These are phyloP conservation scores for Resseliella maxima DNA, from an alignment of 2,888 invertebrate genomes.

Conservation along the genomic window DNA sequence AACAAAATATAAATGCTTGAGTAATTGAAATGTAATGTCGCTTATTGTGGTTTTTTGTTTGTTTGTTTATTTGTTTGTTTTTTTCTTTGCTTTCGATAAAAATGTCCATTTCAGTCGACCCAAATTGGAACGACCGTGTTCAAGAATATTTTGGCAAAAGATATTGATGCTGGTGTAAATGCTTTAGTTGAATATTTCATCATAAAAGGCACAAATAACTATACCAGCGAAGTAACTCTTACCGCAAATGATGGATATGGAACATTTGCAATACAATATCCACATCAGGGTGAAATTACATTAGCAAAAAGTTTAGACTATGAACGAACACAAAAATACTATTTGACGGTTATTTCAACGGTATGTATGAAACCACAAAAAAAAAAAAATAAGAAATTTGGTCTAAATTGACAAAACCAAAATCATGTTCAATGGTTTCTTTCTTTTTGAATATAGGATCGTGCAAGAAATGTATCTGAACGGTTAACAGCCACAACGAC, in stretches of 20 bases:
- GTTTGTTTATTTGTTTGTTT: constrained; percentile 59
- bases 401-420: too few relatives aligned
- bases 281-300: constrained; percentile 89
- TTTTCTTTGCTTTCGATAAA: constrained; percentile 63
- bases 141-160: constrained; percentile 81
- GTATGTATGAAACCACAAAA: constrained; percentile 71
- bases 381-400: too few relatives aligned
- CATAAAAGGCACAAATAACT: constrained; percentile 72
- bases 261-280: constrained; percentile 85
- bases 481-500: constrained; percentile 86
- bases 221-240: constrained; percentile 71
- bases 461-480: constrained; percentile 81
- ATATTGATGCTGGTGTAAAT: constrained; percentile 89
- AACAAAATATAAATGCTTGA: not conserved
- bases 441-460: constrained; percentile 73
- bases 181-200: constrained; percentile 89
- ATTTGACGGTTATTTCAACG: constrained; percentile 88
- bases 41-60: constrained; percentile 57
- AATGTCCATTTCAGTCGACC: constrained; percentile 77
- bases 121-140: constrained; percentile 88
- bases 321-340: constrained; percentile 87
- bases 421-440: not conserved
- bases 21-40: constrained; percentile 2
- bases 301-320: constrained; percentile 88
- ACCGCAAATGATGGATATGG: constrained; percentile 83